phyloP scores from a whole-genome alignment of 2,888 invertebrate species.

The Stenodema calcarata region DNA sequence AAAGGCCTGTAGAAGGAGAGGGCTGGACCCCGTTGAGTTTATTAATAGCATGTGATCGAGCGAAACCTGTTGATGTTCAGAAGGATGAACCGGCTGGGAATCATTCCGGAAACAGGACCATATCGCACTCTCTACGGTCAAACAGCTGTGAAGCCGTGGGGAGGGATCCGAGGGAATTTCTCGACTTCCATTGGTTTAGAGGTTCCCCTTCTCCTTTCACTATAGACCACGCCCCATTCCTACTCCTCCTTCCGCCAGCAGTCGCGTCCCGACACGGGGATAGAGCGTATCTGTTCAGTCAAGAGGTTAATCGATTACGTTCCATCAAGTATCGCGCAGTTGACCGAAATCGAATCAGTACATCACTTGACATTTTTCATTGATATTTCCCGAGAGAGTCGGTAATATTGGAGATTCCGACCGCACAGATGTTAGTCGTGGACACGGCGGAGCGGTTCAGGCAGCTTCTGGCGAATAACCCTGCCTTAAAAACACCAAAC shows the following conservation, averaged over 20 bases:
- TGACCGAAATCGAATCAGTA: not conserved
- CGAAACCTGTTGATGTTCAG: conserved; percentile 32
- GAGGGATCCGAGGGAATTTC: not conserved
- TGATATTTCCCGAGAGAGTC: not conserved
- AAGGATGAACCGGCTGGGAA: conserved; percentile 24
- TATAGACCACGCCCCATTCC: conserved; percentile 42
- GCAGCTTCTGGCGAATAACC: conserved; percentile 54
- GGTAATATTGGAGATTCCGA: conserved; percentile 17
- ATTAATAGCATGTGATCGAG: conserved; percentile 43
- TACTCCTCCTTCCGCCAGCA: conserved; percentile 32
- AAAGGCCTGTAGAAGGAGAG: not conserved
- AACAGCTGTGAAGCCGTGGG: not conserved
- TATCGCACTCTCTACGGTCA: conserved; percentile 34
- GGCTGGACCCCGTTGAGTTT: not conserved
- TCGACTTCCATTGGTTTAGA: conserved; percentile 21
- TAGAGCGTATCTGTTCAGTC: conserved; percentile 14
- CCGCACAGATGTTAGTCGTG: conserved; percentile 54
- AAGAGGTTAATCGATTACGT: not conserved
- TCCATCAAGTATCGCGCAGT: not conserved
- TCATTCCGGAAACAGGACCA: conserved; percentile 46
- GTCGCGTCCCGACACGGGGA: conserved; percentile 47
- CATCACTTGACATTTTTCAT: not conserved
- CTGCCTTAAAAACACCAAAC: conserved; percentile 54
- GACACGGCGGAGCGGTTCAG: conserved; percentile 54
- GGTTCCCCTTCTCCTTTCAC: conserved; percentile 19